Base-by-base conservation (phyloP, 2,888 invertebrate genomes). In the Philopedon plagiatum region DNA sequence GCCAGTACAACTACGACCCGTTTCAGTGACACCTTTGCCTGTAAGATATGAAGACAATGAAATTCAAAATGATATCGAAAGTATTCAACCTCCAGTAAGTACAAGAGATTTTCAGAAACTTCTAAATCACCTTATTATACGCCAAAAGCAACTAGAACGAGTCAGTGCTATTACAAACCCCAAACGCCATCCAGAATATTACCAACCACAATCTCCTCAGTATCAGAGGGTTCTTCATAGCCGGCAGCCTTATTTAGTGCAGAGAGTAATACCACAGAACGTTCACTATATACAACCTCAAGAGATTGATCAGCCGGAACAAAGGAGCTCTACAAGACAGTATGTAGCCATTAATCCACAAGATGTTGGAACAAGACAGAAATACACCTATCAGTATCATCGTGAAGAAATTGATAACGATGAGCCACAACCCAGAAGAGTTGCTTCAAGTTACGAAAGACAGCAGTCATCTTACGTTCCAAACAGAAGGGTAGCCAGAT, bases 21-120 rank as follows among this genome's bases (percentile, higher is more conserved):
- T 63, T 4, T 78, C 78, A 5, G 21, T 21, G 9, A 41, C 61
- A 26, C 77, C 77, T 41, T 11, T 41, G n/a, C 46, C 61, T 49
- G 56, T 62, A 7, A 7, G 29, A 18, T 73, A 78, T 11, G 74
- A 78, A 21, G 78, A 79, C 15, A 72, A 76, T 1, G 78, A 85
- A 5, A 7, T 44, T 19, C 26, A 49, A 19, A 87, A 88, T 21
- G 89, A 89, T 73, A 87, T 89, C 83, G 88, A 89, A 69, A 87
- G 88, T 1, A 91, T 91, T 49, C 88, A 90, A 56, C 89, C 92
- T 8, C 93, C 93, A 5, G 89, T 93, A 1, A 92, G 92, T 79
- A 90, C 92, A 1, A 88, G 90, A 78, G 93, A 93, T 80, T 90
- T 93, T 72, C 91, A 92, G 80, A 87, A 90, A 56, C 84, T 93